These are phyloP conservation scores for Seison nebaliae DNA, from an alignment of 1,140 invertebrate genomes.

Conservation along the genomic window DNA sequence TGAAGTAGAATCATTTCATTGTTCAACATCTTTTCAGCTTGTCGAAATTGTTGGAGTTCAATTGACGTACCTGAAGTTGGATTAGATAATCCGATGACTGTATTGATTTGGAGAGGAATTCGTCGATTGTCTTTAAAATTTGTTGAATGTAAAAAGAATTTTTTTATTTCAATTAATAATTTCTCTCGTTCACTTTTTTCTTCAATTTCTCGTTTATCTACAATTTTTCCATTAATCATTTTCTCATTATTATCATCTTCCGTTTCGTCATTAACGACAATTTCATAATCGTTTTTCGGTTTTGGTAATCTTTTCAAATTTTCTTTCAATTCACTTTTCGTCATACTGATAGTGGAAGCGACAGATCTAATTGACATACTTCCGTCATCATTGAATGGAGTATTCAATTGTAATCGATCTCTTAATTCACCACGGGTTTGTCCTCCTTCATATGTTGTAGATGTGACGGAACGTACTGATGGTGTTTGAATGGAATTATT, in stretches of 20 bases:
- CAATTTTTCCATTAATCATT: constrained; percentile 22
- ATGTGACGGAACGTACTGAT: constrained; percentile 9
- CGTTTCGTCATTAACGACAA: constrained; percentile 59
- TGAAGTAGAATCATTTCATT: constrained; percentile 83
- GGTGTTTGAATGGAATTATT: constrained; percentile 11
- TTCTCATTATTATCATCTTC: constrained; percentile 22
- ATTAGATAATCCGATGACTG: constrained; percentile 44
- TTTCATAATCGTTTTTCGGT: constrained; percentile 89
- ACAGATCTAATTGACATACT: too few species aligned
- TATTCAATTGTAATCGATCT: constrained; percentile 80
- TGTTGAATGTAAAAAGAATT: not conserved
- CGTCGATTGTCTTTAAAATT: not conserved
- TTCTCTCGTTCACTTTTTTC: constrained; percentile 37
- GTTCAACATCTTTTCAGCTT: constrained; percentile 87
- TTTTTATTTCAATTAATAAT: constrained; percentile 23
- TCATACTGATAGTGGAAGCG: too few species aligned
- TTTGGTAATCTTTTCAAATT: constrained; percentile 50
- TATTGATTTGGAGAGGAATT: constrained; percentile 13
- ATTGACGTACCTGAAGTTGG: constrained; percentile 57
- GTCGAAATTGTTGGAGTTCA: constrained; percentile 45
- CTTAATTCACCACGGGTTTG: constrained; percentile 37
- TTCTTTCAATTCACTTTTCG: constrained; percentile 32
- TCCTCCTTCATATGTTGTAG: constrained; percentile 16
- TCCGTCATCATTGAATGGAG: constrained; percentile 31
- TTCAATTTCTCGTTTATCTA: constrained; percentile 61